Evolutionary conservation across 2,797 vertebrate species (phyloP).

Genomic region (Lagocephalus sceleratus): DNA sequence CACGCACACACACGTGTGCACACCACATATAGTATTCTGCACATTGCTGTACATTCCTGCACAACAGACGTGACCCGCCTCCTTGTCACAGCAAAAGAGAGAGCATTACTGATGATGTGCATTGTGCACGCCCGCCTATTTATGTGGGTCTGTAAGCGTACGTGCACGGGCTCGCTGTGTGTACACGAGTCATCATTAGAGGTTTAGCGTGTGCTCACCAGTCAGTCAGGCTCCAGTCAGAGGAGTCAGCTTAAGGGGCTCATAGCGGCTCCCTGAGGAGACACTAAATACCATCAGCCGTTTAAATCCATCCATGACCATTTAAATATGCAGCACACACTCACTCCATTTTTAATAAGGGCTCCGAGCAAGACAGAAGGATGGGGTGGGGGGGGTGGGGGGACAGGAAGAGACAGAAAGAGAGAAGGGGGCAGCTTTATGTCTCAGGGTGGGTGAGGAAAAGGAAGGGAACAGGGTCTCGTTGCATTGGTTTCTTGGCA

Average conservation of each 20-base stretch:
- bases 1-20: conserved; percentile 3
- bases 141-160: conserved; percentile 29
- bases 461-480: conserved; percentile 42
- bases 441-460: conserved; percentile 17
- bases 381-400: conserved; percentile 10
- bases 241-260: conserved; percentile 72
- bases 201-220: conserved; percentile 69
- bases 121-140: conserved; percentile 23
- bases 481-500: conserved; percentile 72
- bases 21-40: neutral
- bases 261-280: conserved; percentile 72
- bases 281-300: conserved; percentile 76
- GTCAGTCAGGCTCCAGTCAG: conserved; percentile 71
- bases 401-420: conserved; percentile 10
- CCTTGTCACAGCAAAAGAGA: conserved; percentile 25
- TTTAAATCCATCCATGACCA: conserved; percentile 75
- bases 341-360: conserved; percentile 74
- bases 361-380: conserved; percentile 59
- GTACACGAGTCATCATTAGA: conserved; percentile 73
- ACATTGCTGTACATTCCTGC: conserved; percentile 30
- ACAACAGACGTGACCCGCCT: conserved; percentile 35
- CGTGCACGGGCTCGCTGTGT: conserved; percentile 47
- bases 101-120: conserved; percentile 26
- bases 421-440: conserved; percentile 10
- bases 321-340: conserved; percentile 73